Evolutionary conservation across 1,140 invertebrate genomes (phyloP).

Genomic region (Coptotermes formosanus): DNA sequence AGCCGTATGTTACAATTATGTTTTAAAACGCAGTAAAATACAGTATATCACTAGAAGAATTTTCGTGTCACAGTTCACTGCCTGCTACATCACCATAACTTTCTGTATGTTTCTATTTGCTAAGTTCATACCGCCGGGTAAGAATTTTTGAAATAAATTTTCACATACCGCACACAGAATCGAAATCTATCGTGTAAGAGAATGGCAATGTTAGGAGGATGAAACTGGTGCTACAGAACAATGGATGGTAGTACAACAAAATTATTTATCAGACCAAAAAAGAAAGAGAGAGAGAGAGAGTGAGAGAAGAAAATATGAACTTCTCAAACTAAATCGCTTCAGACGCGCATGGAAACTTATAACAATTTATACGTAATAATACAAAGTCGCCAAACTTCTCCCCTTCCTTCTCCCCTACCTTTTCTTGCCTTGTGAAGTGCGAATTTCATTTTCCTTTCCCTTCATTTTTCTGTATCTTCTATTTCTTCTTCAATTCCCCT

Average conservation of each 20-base stretch:
- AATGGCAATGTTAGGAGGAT: not conserved
- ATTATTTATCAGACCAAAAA: not conserved
- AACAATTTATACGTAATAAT: not conserved
- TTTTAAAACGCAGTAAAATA: not conserved
- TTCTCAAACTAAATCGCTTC: not conserved
- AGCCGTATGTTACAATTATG: not conserved
- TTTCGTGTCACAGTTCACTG: not conserved
- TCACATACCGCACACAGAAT: not conserved
- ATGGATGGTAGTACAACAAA: not conserved
- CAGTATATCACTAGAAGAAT: not conserved
- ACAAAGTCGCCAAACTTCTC: not conserved
- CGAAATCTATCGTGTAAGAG: not conserved
- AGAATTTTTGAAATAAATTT: not conserved
- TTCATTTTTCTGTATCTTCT: not conserved
- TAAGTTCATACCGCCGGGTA: not conserved
- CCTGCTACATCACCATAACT: not conserved
- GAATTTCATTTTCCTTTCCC: slow-evolving; percentile 1
- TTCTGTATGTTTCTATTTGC: not conserved
- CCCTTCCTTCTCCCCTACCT: not conserved
- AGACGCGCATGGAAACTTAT: not conserved
- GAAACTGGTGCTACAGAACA: not conserved
- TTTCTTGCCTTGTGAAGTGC: not conserved
- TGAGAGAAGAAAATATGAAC: not conserved
- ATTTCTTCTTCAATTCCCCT: not conserved
- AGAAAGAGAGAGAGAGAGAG: not conserved